Base-by-base conservation (phyloP, 2,797 vertebrate genomes). In the Microhierax caerulescens region DNA sequence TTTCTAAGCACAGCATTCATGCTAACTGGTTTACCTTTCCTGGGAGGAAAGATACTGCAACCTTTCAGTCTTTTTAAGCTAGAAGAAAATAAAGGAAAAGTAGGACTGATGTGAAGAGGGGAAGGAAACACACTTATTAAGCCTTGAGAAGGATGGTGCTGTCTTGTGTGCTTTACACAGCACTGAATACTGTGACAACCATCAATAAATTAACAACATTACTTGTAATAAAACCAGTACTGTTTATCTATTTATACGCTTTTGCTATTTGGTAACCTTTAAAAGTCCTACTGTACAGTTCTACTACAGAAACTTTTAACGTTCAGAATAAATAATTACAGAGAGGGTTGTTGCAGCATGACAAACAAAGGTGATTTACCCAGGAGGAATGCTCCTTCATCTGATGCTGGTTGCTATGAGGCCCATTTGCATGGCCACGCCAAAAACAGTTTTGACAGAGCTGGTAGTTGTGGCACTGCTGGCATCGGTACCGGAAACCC, bases 341-440 rank as follows among this genome's bases (percentile, higher is more conserved):
- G 86, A n/a, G 37, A 56, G 1, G 18, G 48, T 7, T 32, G 63
- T 22, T 16, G 18, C 65, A 65, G 47, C 37, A 24, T 1, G 68
- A 75, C 47, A 75, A 79, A 34, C 16, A 70, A 53, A 82, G 17
- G 39, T 13, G 43, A 54, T 68, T 98, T 98, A 99, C 99, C 99
- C 99, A 99, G 4, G 99, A 99, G 9, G 99, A 99, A 89, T 99
- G 99, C 98, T 99, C 99, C 98, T 99, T 99, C 99, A 99, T 99
- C 98, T 99, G 99, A 96, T 99, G 99, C 97, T 99, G 99, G 99
- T 99, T 99, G 99, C 99, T 99, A 96, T 99, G 99, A 77, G 99
- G 98, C 85, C 99, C 99, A 28, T 98, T 99, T 82, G 99, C 99
- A 73, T 99, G 99, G 92, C 99, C 99, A 3, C 99, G 98, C 99